Base-by-base conservation (phyloP, 2,888 invertebrate genomes). In the Volucella inanis region DNA sequence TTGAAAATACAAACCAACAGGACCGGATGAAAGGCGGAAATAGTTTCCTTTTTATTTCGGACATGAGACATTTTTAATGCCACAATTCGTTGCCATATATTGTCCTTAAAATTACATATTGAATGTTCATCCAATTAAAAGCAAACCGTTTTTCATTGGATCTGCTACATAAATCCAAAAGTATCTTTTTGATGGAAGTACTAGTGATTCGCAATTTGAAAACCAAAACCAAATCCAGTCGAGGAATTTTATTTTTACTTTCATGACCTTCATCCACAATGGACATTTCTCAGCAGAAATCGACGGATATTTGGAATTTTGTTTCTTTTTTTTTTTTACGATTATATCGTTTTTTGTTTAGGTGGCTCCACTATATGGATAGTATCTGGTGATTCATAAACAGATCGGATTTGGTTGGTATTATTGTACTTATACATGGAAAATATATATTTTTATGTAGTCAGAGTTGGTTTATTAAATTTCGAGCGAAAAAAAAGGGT, bases 121-220 rank as follows among this genome's bases (percentile, higher is more conserved):
- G 43, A 12, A 61, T 41, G 22, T 45, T 61, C 43, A 61, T 61
- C 41, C n/a, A 18, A 18, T 18, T 22, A 43, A 45, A 61, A 45
- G 10, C 8, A n/a, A 43, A 61, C 12, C 43, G 18, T 45, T 61
- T 61, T 61, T 22, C 59, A 43, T n/a, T 12, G 12, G 43, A 61
- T 61, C 31, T 31, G 31, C 4, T 31, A 31, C 31, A 31, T 31
- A 2, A 61, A 61, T 61, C 59, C 18, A 12, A 11, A 57, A 57
- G 57, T 39, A 41, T 41, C 18, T 43, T 41, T 45, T 61, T 61
- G 59, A 61, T 61, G 18, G 59, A 43, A 45, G 43, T 15, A 31
- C 31, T 31, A 4, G 31, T 6, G 6, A 31, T 6, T 31, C 31
- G 31, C 6, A 39, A 57, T 15, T 57, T 6, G 39, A 15, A 57